These are phyloP conservation scores for Synanthedon myopaeformis DNA, from an alignment of 2,888 invertebrate species.

Conservation along the genomic window DNA sequence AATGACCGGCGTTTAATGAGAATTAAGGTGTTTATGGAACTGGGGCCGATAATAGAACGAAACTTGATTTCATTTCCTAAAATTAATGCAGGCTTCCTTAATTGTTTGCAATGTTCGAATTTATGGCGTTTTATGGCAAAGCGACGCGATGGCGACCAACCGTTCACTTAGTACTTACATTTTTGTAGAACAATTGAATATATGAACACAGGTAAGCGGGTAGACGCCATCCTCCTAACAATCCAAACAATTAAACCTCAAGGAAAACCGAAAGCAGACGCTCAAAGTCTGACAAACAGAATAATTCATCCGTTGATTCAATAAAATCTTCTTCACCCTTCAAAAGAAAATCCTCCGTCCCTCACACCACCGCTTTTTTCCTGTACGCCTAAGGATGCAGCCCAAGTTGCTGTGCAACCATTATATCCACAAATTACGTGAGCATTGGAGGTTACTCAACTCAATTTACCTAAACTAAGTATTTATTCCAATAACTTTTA, in stretches of 20 bases:
- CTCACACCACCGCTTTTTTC: conserved; percentile 40
- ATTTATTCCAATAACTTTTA: too few species aligned
- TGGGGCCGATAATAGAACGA: conserved; percentile 36
- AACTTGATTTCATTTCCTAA: conserved; percentile 48
- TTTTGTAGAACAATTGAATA: not conserved
- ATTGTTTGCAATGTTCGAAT: conserved; percentile 31
- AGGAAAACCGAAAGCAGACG: conserved; percentile 25
- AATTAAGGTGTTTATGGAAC: conserved; percentile 62
- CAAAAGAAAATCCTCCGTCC: conserved; percentile 39
- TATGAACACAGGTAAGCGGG: not conserved
- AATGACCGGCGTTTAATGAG: conserved; percentile 56
- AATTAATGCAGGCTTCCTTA: conserved; percentile 37
- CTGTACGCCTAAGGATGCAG: conserved; percentile 19
- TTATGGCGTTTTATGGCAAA: conserved; percentile 15
- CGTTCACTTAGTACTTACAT: not conserved
- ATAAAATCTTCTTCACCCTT: conserved; percentile 40
- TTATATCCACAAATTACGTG: conserved; percentile 1
- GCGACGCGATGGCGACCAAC: not conserved
- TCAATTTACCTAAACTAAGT: too few species aligned
- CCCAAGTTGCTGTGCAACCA: conserved; percentile 8
- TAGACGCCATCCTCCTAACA: not conserved
- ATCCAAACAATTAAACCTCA: conserved; percentile 23
- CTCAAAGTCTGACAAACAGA: conserved; percentile 56
- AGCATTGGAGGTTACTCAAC: too few species aligned
- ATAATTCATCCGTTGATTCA: conserved; percentile 55